Conservation (phyloP, 2,797 vertebrate genomes). For the Manis javanica region DNA sequence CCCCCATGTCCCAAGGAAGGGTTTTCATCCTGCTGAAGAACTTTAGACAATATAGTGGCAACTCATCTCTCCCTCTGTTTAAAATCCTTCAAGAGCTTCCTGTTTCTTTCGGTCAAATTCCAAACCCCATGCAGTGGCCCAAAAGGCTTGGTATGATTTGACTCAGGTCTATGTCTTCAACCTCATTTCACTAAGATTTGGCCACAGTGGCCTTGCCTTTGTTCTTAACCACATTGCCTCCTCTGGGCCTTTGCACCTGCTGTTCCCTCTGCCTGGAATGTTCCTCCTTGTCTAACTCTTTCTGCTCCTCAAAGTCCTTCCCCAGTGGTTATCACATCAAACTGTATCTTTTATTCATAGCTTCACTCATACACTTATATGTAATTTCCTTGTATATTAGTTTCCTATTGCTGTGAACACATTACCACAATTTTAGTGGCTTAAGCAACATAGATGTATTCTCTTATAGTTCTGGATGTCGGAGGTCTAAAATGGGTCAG, state of each 20-base stretch:
- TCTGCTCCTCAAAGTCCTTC: neutral
- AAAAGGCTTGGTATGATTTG: neutral
- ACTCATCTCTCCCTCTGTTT: neutral
- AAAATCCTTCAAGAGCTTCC: neutral
- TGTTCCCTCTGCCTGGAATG: neutral
- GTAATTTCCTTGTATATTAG: neutral
- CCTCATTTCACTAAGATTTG: neutral
- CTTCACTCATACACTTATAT: neutral
- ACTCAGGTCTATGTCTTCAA: neutral
- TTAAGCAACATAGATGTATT: neutral
- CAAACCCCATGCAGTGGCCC: neutral
- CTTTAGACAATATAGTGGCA: neutral
- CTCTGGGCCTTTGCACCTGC: neutral
- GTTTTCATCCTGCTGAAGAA: neutral
- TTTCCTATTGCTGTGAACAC: neutral
- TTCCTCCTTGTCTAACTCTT: neutral
- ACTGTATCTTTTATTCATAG: neutral
- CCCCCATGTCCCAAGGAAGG: neutral
- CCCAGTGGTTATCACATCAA: neutral
- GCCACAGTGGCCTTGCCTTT: neutral
- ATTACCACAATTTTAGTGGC: neutral
- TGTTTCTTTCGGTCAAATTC: neutral
- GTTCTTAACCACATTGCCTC: neutral
- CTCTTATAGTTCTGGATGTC: neutral
- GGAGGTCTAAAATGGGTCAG: neutral